Conservation (phyloP, 2,113 vertebrate genomes). For the Poecile atricapillus region DNA sequence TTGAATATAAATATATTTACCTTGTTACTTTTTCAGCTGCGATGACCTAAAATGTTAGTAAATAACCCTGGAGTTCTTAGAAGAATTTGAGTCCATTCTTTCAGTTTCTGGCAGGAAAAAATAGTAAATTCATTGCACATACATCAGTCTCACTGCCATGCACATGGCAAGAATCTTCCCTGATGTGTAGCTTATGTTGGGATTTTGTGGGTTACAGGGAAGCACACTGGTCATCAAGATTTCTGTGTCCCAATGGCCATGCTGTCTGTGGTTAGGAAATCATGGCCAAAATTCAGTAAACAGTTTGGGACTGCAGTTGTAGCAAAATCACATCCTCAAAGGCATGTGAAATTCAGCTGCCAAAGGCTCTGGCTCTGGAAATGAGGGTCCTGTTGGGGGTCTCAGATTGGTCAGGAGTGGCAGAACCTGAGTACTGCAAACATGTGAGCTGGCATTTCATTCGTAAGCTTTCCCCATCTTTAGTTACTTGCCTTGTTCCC, state of each 20-base stretch:
- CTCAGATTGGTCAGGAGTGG: not conserved
- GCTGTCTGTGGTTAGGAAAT: not conserved
- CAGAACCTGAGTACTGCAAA: rapidly evolving
- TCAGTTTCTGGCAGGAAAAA: not conserved
- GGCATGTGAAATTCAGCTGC: not conserved
- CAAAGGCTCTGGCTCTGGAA: not conserved
- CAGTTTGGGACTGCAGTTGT: not conserved
- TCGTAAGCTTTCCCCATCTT: not conserved
- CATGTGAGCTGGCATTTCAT: not conserved
- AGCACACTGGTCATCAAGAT: not conserved
- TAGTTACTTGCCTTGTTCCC: not conserved
- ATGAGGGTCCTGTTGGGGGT: not conserved
- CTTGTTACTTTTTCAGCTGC: not conserved
- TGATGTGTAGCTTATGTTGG: not conserved
- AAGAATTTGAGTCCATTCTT: not conserved
- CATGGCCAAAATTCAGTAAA: not conserved
- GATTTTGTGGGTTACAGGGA: not conserved
- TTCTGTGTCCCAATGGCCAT: rapidly evolving
- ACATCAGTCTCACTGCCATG: not conserved
- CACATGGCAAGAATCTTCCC: not conserved
- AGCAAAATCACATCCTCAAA: not conserved
- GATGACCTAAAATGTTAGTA: not conserved
- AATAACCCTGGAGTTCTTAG: not conserved
- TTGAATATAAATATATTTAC: not conserved
- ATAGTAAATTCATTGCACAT: not conserved